Base-by-base conservation (phyloP, 2,888 invertebrate species). In the Cephonodes hylas region DNA sequence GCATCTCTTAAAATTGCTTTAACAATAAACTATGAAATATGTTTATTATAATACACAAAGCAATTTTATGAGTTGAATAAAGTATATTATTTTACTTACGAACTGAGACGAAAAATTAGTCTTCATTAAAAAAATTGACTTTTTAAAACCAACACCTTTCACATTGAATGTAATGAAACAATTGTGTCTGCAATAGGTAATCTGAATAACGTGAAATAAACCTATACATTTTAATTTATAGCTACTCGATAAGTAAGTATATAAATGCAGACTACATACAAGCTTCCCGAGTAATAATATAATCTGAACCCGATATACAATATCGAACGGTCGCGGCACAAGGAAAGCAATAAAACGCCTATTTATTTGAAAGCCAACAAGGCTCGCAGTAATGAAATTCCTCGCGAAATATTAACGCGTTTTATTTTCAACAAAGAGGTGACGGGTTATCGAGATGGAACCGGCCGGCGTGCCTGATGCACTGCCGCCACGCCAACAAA, bases 281-380 rank as follows among this genome's bases (percentile, higher is more conserved):
- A 44, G 20, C 34, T 42, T 25, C 31, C 8, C 25, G 65, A 70
- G 70, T 73, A 71, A 69, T 71, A 75, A 64, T 81, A 77, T 84
- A 81, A 84, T 85, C 77, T 78, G 72, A 83, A 77, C 78, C 81
- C 82, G 75, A 79, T 83, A 80, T 77, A 83, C 80, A 84, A 81
- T 86, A 88, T 85, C 77, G 86, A 85, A 80, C 77, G 75, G 77
- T 72, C 77, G 70, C 68, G 74, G 73, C 74, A 80, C 77, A 84
- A 85, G 85, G 81, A 87, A 86, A 81, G 84, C 89, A 91, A 90
- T 90, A 90, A 91, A 89, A 89, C 80, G 84, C 83, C 85, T 88
- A 89, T 90, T 87, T 90, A 88, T 89, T 88, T 82, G 83, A 89
- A 89, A 89, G 86, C 84, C 87, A 88, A 87, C 87, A 84, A 80